Conservation (phyloP, 2,888 invertebrate species). For the Drosophila nr. perissopoda region DNA sequence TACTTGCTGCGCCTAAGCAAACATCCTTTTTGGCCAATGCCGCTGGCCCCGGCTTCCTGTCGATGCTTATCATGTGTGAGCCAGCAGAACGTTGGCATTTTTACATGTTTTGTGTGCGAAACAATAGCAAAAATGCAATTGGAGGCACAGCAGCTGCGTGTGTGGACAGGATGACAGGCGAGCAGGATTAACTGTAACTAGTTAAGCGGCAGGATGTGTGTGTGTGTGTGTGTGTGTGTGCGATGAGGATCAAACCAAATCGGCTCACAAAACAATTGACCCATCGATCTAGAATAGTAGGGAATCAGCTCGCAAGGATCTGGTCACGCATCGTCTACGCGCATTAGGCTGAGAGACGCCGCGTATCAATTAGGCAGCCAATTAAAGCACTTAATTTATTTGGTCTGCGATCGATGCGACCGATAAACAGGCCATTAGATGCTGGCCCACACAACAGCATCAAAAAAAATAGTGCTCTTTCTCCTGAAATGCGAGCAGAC, state of each 20-base stretch:
- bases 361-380: conserved; percentile 67
- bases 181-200: conserved; percentile 56
- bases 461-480: not conserved
- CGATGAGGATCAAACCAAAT: conserved; percentile 29
- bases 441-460: conserved; percentile 7
- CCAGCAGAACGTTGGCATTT: conserved; percentile 28
- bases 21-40: conserved; percentile 67
- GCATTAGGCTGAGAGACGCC: conserved; percentile 39
- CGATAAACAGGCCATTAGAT: conserved; percentile 73
- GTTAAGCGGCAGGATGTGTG: conserved; percentile 33
- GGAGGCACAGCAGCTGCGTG: conserved; percentile 48
- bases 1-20: conserved; percentile 65
- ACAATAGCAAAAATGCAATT: conserved; percentile 46
- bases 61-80: conserved; percentile 69
- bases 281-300: conserved; percentile 3
- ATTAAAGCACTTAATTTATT: conserved; percentile 69
- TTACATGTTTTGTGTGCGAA: conserved; percentile 27
- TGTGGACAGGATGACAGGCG: conserved; percentile 41
- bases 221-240: conserved; percentile 8
- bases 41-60: conserved; percentile 63
- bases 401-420: conserved; percentile 51
- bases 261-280: conserved; percentile 36
- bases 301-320: not conserved
- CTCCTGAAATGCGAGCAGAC: conserved; percentile 45
- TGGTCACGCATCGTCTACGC: conserved; percentile 33